Percentiles rank a stretch among this genome's conserved stretches.
These are phyloP conservation scores for Phrynosoma blainvillii DNA, from an alignment of 2,113 vertebrate species.

Conservation along the genomic window DNA sequence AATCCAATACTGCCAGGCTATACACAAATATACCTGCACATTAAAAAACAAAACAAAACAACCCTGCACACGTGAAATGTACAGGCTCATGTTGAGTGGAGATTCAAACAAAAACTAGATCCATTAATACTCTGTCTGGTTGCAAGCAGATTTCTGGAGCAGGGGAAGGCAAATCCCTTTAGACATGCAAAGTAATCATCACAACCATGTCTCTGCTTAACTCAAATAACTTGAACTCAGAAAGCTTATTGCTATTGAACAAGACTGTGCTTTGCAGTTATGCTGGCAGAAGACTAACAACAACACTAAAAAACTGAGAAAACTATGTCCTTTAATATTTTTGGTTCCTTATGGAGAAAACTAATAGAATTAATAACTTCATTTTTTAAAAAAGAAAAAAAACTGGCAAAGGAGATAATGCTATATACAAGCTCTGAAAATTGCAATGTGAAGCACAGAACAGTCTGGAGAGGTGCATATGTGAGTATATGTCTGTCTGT, in stretches of 20 bases:
- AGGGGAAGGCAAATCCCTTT: not conserved
- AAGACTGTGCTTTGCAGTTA: constrained; percentile 26
- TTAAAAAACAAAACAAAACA: not conserved
- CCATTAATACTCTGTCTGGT: not conserved
- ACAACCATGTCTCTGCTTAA: not conserved
- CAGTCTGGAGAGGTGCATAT: not conserved
- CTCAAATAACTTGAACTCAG: not conserved
- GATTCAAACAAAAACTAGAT: not conserved
- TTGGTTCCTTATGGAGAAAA: constrained; percentile 67
- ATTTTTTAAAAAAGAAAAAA: constrained; percentile 58
- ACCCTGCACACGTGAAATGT: not conserved
- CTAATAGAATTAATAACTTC: constrained; percentile 44
- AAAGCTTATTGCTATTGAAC: constrained; percentile 35
- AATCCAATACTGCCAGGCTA: not conserved
- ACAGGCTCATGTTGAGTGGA: not conserved
- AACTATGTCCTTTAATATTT: constrained; percentile 60
- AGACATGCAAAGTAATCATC: not conserved
- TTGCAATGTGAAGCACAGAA: not conserved
- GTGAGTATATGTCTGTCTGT: not conserved
- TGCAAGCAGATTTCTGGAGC: not conserved
- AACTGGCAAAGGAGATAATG: not conserved
- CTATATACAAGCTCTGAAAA: constrained; percentile 64
- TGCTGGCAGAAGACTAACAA: constrained; percentile 8
- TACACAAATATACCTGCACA: not conserved
- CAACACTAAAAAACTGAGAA: constrained; percentile 50